Conservation (phyloP, 2,888 invertebrate genomes). For the Mesorhabditis spiculigera region DNA sequence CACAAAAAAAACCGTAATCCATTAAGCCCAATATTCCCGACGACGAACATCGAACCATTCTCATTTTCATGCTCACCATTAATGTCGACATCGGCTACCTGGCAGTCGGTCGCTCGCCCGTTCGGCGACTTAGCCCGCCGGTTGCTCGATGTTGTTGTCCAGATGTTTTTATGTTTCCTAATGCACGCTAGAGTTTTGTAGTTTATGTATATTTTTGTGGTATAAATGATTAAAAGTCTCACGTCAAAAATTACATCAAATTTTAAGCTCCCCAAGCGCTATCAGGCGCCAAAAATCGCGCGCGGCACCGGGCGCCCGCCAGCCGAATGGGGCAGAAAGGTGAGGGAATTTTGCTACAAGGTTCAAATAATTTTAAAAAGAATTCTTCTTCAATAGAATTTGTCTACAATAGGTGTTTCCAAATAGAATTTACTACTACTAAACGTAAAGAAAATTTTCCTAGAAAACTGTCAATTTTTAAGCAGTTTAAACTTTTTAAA, state of each 20-base stretch:
- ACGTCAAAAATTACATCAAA: not conserved
- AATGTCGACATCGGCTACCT: too few relatives aligned
- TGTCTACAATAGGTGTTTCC: too few relatives aligned
- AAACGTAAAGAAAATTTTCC: not conserved
- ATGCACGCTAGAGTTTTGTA: not conserved
- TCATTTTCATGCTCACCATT: too few relatives aligned
- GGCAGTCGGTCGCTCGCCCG: not conserved
- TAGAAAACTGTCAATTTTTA: not conserved
- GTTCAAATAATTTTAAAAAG: not conserved
- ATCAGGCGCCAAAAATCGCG: not conserved
- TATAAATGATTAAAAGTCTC: too few relatives aligned
- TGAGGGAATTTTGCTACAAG: not conserved
- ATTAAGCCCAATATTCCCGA: too few relatives aligned
- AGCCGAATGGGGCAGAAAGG: constrained; percentile 3
- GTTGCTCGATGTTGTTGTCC: not conserved
- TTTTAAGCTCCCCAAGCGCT: not conserved
- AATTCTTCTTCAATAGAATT: too few relatives aligned
- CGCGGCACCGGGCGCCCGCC: constrained; percentile 3
- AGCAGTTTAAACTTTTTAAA: not conserved
- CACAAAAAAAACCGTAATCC: too few relatives aligned
- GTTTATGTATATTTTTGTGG: not conserved
- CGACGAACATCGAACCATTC: too few relatives aligned
- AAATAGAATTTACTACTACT: not conserved
- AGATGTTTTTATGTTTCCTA: not conserved
- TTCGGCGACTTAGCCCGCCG: constrained; percentile 3